phyloP scores from a whole-genome alignment of 2,888 invertebrate genomes.

The Ophonus ardosiacus region DNA sequence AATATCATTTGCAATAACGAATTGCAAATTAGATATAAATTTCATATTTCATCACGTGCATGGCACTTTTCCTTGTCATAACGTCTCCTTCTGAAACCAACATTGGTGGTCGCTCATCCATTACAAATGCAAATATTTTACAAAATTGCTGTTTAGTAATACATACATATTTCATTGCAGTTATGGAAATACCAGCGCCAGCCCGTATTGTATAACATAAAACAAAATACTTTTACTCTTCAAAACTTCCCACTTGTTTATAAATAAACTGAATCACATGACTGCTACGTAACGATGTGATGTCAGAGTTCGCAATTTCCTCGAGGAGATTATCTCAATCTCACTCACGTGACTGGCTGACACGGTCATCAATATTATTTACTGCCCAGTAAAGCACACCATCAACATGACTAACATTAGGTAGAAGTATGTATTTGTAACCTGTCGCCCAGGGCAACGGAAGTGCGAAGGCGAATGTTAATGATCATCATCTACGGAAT shows the following conservation, averaged over 20 bases:
- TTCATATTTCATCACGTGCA: too few relatives aligned
- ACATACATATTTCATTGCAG: neutral
- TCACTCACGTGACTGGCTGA: neutral
- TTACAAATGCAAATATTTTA: neutral
- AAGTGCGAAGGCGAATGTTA: neutral
- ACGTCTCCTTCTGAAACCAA: too few relatives aligned
- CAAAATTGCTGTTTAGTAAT: neutral
- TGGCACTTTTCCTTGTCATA: too few relatives aligned
- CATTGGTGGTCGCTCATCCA: neutral
- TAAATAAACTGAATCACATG: neutral
- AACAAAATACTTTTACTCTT: neutral
- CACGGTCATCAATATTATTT: neutral
- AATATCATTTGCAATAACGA: too few relatives aligned
- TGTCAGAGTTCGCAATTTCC: neutral
- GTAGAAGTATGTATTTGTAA: neutral
- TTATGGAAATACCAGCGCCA: neutral
- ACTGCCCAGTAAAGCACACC: neutral
- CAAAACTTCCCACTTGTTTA: neutral
- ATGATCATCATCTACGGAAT: neutral
- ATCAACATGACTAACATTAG: neutral
- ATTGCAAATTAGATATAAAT: too few relatives aligned
- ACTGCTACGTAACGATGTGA: neutral
- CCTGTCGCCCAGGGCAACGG: neutral
- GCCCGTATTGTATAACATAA: neutral
- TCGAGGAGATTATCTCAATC: neutral